Conservation (phyloP, 2,113 vertebrate genomes). For the Lepisosteus osseus region DNA sequence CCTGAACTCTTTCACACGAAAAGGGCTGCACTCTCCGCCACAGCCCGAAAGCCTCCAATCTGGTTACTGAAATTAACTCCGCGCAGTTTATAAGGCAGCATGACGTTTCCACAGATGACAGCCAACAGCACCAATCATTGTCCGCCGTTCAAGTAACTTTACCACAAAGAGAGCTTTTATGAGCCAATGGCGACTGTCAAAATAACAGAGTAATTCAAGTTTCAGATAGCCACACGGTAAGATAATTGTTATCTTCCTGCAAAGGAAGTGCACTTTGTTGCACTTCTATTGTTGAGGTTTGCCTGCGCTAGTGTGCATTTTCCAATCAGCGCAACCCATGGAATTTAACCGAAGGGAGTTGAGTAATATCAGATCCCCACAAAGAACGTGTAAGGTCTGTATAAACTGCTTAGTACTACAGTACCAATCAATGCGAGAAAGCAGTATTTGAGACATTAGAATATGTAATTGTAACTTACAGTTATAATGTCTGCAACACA, state of each 20-base stretch:
- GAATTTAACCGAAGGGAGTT: neutral
- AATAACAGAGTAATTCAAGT: neutral
- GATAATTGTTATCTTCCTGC: neutral
- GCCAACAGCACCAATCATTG: conserved; percentile 22
- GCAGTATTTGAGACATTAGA: too few relatives aligned
- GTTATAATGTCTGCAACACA: too few relatives aligned
- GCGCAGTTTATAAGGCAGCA: conserved; percentile 15
- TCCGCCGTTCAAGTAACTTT: conserved; percentile 1
- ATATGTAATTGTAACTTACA: too few relatives aligned
- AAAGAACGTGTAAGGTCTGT: too few relatives aligned
- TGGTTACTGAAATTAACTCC: neutral
- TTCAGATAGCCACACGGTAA: neutral
- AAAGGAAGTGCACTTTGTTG: too few relatives aligned
- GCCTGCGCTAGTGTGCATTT: neutral
- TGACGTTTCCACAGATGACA: conserved; percentile 18
- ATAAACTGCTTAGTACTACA: too few relatives aligned
- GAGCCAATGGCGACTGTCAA: neutral
- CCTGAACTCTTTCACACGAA: too few relatives aligned
- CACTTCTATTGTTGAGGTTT: too few relatives aligned
- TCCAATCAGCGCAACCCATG: neutral
- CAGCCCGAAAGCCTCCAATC: neutral
- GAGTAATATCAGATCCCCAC: too few relatives aligned
- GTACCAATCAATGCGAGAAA: too few relatives aligned
- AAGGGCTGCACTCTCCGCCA: too few relatives aligned
- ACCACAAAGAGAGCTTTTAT: neutral